phyloP scores from a whole-genome alignment of 2,888 invertebrate genomes.

The Melitaea athalia region DNA sequence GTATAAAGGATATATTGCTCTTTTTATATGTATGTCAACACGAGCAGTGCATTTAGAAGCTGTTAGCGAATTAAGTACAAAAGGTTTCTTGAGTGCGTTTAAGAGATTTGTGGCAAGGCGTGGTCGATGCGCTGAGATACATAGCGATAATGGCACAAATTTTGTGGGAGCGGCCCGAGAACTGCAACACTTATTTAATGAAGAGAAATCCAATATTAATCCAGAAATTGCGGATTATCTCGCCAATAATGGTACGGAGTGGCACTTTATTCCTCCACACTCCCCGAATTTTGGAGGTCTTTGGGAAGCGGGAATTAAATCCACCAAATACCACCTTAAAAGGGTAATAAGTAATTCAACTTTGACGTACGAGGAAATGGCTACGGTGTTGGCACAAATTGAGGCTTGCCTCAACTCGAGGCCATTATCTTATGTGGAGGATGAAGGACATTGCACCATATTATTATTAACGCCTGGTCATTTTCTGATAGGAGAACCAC shows the following conservation, averaged over 20 bases:
- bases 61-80: not conserved
- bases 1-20: not conserved
- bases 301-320: constrained; percentile 20
- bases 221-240: too few relatives aligned
- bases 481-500: too few relatives aligned
- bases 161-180: not conserved
- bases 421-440: constrained; percentile 16
- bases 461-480: too few relatives aligned
- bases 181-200: not conserved
- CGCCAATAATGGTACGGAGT: not conserved
- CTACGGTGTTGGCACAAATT: constrained; percentile 36
- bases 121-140: not conserved
- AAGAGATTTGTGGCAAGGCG: not conserved
- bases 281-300: constrained; percentile 3
- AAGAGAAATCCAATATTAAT: not conserved
- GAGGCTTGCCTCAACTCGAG: constrained; percentile 44
- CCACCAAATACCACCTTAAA: constrained; percentile 38
- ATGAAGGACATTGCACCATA: too few relatives aligned
- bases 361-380: constrained; percentile 39
- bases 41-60: not conserved
- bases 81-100: not conserved
- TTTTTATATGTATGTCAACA: not conserved
- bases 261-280: constrained; percentile 4
- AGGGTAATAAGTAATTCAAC: constrained; percentile 31
- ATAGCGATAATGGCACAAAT: not conserved